Base-by-base conservation (phyloP, 2,888 invertebrate species). In the Blastobasis adustella region DNA sequence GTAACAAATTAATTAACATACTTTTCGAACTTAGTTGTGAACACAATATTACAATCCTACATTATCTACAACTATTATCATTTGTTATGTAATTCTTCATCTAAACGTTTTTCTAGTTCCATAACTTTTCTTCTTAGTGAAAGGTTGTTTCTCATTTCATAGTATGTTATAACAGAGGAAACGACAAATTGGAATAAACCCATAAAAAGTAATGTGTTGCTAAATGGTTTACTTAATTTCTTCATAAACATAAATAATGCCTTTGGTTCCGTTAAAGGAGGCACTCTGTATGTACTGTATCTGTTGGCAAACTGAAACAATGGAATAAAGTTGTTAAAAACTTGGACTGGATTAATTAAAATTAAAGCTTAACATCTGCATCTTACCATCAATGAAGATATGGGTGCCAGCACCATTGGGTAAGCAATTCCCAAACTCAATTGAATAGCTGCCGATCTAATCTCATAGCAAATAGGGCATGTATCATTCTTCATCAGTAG, bases 391-490 rank as follows among this genome's bases (percentile, higher is more conserved):
- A 93, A 87, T 50, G 90, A 82, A 45, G 91, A 78, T 1, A 90
- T 52, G 6, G 94, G 92, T 3, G 90, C 90, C 46, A 93, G 61
- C 1, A 92, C 42, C 59, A 91, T 67, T 0, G 95, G 94, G 68
- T 93, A 92, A 4, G 86, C 60, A 0, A 90, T 65, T 0, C 92
- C 92, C 5, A 89, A 54, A 0, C 65, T 60, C 0, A 83, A 61
- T 73, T 94, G 93, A 36, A 92, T 60, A 0, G 79, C 72, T 4
- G 90, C 83, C 37, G 93, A 90, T 55, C 87, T 88, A 0, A 92
- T 57, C 79, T 94, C 92, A 37, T 90, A 64, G 67, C 95, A 95
- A 5, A 93, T 64, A 0, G 93, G 90, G 63, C 95, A 95, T 1
- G 69, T 58, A 0, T 84, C 76, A 40, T 84, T 66, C 54, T 81